Percentiles rank a stretch among this genome's conserved stretches.
phyloP scores from a whole-genome alignment of 2,797 vertebrate species.

The Phalloptychus januarius region DNA sequence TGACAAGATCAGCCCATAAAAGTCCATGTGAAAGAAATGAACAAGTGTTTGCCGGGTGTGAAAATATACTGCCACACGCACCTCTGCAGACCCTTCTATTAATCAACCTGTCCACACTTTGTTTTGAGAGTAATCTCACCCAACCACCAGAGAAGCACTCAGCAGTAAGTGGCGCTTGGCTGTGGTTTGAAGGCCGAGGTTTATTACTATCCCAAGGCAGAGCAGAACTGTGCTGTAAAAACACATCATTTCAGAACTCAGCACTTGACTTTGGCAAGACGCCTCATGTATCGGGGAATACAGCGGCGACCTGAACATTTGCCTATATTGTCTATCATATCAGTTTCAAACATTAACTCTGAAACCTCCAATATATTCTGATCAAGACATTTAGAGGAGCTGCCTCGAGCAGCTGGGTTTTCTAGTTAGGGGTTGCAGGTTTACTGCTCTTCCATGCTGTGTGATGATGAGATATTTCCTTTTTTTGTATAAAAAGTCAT shows the following conservation, averaged over 20 bases:
- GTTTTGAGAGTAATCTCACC: slow-evolving; percentile 85
- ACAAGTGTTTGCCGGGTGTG: slow-evolving; percentile 75
- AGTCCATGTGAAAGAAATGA: slow-evolving; percentile 75
- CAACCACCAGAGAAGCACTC: slow-evolving; percentile 82
- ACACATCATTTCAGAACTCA: slow-evolving; percentile 75
- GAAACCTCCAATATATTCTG: not conserved
- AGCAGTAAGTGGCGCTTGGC: slow-evolving; percentile 80
- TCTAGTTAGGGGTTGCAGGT: not conserved
- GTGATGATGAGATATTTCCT: not conserved
- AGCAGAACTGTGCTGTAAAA: slow-evolving; percentile 77
- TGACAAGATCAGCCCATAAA: slow-evolving; percentile 80
- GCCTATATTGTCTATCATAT: slow-evolving; percentile 7
- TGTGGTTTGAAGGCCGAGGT: slow-evolving; percentile 81
- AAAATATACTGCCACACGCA: slow-evolving; percentile 80
- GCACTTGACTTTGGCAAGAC: slow-evolving; percentile 60
- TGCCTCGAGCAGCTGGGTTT: not conserved
- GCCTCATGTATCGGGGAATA: slow-evolving; percentile 4
- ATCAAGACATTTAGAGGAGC: not conserved
- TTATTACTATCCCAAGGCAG: slow-evolving; percentile 79
- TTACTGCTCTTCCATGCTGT: not conserved
- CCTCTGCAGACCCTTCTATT: slow-evolving; percentile 81
- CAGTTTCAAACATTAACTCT: not conserved
- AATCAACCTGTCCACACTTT: slow-evolving; percentile 86
- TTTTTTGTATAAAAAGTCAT: not conserved
- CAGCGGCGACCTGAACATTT: slow-evolving; percentile 13